These are phyloP conservation scores for Rallus limicola DNA, from an alignment of 2,113 vertebrate genomes.

Conservation along the genomic window DNA sequence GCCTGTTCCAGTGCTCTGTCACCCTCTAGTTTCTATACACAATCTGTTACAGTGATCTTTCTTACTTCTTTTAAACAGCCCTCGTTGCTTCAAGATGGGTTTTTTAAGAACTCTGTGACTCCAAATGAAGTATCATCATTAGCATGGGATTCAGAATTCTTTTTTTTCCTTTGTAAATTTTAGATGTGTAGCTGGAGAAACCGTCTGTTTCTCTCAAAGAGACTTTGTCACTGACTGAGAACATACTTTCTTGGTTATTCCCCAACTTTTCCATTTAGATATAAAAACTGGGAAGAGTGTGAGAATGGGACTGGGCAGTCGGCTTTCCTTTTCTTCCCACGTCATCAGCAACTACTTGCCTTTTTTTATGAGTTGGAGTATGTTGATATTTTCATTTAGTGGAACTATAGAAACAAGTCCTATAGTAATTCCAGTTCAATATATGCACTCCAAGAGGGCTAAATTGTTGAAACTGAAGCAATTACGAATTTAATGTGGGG, in stretches of 20 bases:
- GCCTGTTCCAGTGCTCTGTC: no score
- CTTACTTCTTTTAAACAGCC: not conserved
- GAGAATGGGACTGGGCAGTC: not conserved
- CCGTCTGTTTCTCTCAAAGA: not conserved
- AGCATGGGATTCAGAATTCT: not conserved
- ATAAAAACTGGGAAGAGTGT: not conserved
- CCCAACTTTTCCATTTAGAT: not conserved
- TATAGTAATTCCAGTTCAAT: not conserved
- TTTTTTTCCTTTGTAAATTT: not conserved
- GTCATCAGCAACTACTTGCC: not conserved
- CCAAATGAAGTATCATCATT: not conserved
- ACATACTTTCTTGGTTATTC: not conserved
- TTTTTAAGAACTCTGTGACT: not conserved
- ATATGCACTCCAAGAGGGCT: not conserved
- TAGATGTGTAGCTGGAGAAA: not conserved
- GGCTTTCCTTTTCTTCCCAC: not conserved
- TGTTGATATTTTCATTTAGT: not conserved
- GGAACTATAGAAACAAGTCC: not conserved
- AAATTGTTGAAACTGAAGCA: not conserved
- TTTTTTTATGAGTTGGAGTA: not conserved
- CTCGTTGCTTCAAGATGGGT: not conserved
- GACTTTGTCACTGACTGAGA: not conserved
- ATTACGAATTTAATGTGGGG: not conserved
- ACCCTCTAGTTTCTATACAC: fast-evolving
- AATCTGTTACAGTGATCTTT: fast-evolving